Evolutionary conservation across 1,140 invertebrate genomes (phyloP).

Genomic region (Achatina immaculata): DNA sequence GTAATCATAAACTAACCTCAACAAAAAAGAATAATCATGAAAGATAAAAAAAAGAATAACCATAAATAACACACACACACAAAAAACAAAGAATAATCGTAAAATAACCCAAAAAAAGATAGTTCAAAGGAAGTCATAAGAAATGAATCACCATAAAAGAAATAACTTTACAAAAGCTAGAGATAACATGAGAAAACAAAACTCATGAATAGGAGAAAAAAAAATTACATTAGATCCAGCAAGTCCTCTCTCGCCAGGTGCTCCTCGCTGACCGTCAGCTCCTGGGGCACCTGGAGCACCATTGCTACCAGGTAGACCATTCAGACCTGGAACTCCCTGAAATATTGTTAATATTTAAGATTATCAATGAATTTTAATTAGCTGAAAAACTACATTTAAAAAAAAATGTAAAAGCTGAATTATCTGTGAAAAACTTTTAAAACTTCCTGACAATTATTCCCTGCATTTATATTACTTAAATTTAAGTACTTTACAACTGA

Average conservation of each 20-base stretch:
- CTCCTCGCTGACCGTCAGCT: constrained; percentile 49
- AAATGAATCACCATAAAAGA: background rate
- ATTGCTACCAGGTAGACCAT: constrained; percentile 51
- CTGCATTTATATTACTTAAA: too few species aligned
- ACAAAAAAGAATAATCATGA: background rate
- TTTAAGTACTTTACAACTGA: too few species aligned
- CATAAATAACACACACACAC: background rate
- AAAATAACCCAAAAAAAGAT: background rate
- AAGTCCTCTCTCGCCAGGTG: constrained; percentile 51
- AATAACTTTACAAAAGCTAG: background rate
- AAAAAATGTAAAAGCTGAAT: too few species aligned
- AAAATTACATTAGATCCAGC: constrained; percentile 42
- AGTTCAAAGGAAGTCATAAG: background rate
- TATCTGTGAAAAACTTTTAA: too few species aligned
- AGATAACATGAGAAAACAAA: background rate
- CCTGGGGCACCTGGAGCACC: constrained; percentile 51
- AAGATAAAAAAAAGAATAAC: background rate
- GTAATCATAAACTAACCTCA: too few species aligned
- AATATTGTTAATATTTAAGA: background rate
- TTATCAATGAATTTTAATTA: too few species aligned
- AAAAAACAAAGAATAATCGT: background rate
- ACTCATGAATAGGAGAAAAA: background rate
- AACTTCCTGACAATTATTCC: too few species aligned
- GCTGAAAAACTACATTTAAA: too few species aligned
- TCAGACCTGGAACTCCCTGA: constrained; percentile 9